These are phyloP conservation scores for Phodopus roborovskii DNA, from an alignment of 2,113 vertebrate species.

Conservation along the genomic window DNA sequence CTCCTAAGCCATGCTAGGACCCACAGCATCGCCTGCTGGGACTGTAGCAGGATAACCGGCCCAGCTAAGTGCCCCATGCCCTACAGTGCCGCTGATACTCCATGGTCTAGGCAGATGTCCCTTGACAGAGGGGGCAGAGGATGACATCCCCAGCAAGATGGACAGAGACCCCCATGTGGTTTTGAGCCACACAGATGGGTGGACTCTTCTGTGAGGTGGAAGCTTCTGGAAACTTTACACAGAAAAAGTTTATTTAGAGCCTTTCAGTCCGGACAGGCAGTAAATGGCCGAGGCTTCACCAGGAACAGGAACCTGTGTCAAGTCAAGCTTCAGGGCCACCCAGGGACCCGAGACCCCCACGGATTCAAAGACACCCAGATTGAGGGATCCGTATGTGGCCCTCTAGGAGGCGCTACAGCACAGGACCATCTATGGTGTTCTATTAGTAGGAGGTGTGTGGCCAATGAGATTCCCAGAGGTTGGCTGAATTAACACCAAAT, in stretches of 20 bases:
- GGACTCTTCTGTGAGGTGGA: no score
- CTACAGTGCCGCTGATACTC: background rate
- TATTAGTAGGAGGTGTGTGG: background rate
- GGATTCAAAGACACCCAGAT: background rate
- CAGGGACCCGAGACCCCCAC: background rate
- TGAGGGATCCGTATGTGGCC: fast-evolving
- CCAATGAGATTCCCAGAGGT: background rate
- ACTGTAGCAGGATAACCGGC: no score
- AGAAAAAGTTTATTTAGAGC: background rate
- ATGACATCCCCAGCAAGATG: no score
- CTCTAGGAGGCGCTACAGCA: fast-evolving
- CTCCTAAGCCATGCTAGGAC: background rate
- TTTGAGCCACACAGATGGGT: background rate
- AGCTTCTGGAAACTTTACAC: fast-evolving
- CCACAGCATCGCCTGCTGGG: fast-evolving
- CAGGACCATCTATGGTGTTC: no score
- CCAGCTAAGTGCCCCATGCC: background rate
- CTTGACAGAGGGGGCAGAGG: background rate
- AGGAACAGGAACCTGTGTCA: fast-evolving
- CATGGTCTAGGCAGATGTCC: background rate
- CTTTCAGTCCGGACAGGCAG: fast-evolving
- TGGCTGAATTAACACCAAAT: no score
- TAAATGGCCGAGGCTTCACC: fast-evolving
- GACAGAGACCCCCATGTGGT: fast-evolving
- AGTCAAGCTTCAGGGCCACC: background rate